A percentile compares a stretch with the other conserved stretches of the same genome.
These are phyloP conservation scores for Aplodontia rufa DNA, from an alignment of 2,113 vertebrate species.

Conservation along the genomic window DNA sequence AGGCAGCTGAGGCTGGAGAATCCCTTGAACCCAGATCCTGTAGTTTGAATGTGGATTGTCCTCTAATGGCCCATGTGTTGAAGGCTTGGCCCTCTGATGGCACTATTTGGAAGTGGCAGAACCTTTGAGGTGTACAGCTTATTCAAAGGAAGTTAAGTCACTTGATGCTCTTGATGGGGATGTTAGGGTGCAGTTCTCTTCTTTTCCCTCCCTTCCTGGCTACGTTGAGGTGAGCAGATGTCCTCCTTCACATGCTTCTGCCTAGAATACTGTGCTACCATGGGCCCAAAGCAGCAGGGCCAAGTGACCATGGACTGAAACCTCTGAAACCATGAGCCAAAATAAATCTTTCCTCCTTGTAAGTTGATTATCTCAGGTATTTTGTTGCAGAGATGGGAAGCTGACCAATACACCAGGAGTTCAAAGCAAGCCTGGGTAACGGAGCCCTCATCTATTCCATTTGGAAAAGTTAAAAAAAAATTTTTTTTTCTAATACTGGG, in stretches of 20 bases:
- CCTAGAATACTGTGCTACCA: background rate
- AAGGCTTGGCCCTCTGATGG: background rate
- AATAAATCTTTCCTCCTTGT: background rate
- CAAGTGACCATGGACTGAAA: background rate
- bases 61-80: too few species aligned
- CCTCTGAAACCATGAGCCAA: background rate
- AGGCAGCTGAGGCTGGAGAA: background rate
- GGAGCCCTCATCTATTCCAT: background rate
- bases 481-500: too few species aligned
- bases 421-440: background rate
- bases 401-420: background rate
- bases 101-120: background rate
- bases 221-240: background rate
- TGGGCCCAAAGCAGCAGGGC: background rate
- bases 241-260: background rate
- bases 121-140: background rate
- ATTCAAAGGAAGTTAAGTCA: background rate
- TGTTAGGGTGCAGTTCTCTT: background rate
- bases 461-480: constrained; percentile 8
- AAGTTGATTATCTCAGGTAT: background rate
- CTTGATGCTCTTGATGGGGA: background rate
- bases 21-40: background rate
- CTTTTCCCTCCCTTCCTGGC: background rate
- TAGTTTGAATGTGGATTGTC: background rate
- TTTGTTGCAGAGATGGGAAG: background rate